Evolutionary conservation across 2,113 vertebrate genomes (phyloP).

Genomic region (Ochotona princeps): DNA sequence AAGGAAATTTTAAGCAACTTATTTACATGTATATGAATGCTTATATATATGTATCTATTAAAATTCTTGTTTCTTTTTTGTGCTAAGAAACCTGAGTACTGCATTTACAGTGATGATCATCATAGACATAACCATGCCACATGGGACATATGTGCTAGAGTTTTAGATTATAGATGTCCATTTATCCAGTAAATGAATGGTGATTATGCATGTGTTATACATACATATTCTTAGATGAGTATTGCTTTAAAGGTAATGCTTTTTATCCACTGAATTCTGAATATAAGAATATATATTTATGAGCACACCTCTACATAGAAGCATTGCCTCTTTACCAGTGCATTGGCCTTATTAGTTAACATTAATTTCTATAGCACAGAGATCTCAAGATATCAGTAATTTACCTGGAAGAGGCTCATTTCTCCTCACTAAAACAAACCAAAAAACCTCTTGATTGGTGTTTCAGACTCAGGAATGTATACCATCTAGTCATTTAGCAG

Average conservation of each 20-base stretch:
- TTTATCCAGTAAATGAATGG: conserved; percentile 13
- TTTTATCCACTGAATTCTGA: neutral
- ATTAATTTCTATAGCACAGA: neutral
- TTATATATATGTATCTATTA: neutral
- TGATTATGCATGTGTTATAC: neutral
- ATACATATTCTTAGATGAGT: neutral
- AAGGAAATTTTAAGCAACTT: neutral
- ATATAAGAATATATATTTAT: neutral
- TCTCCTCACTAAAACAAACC: neutral
- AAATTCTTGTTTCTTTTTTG: neutral
- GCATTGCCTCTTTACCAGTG: neutral
- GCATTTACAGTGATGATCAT: neutral
- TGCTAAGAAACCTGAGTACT: neutral
- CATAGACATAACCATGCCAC: neutral
- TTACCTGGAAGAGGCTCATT: neutral
- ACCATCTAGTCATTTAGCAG: neutral
- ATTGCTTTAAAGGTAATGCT: neutral
- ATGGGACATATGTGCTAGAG: neutral
- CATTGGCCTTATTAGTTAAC: neutral
- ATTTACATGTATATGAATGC: neutral
- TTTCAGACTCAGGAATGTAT: neutral
- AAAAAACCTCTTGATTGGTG: no score
- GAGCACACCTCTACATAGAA: neutral
- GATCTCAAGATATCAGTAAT: conserved; percentile 22
- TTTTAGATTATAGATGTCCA: neutral